Conservation (phyloP, 2,113 vertebrate species). For the Rhizomys pruinosus region DNA sequence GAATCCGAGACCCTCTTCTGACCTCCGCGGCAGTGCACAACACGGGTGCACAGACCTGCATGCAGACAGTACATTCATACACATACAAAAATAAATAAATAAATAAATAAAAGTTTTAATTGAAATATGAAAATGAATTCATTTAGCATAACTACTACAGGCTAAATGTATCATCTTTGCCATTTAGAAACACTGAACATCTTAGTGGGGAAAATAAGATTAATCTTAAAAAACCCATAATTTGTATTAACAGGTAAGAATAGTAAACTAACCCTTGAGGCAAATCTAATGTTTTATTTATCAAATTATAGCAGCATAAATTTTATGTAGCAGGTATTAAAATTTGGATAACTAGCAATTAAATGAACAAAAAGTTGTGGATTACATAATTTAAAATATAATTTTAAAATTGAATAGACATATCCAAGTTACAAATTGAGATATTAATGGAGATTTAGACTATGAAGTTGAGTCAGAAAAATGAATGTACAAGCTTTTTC, state of each 20-base stretch:
- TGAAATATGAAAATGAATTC: neutral
- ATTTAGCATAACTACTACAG: neutral
- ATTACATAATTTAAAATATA: neutral
- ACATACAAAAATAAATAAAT: too few species aligned
- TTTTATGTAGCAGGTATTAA: neutral
- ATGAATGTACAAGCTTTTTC: neutral
- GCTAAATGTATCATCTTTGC: neutral
- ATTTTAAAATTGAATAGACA: neutral
- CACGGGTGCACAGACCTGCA: too few species aligned
- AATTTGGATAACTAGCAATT: neutral
- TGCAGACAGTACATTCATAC: too few species aligned
- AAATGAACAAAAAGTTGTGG: neutral
- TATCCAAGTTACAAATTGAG: neutral
- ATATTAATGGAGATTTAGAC: neutral
- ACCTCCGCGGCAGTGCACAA: too few species aligned
- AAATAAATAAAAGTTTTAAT: conserved; percentile 34
- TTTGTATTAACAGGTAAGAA: neutral
- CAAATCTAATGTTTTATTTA: neutral
- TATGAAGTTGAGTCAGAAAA: neutral
- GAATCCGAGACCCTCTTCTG: too few species aligned
- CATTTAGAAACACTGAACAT: neutral
- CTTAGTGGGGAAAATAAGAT: neutral
- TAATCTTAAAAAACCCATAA: neutral
- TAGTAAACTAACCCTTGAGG: neutral
- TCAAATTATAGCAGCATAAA: neutral